These are phyloP conservation scores for Erpobdella octoculata DNA, from an alignment of 2,888 invertebrate species.

Conservation along the genomic window DNA sequence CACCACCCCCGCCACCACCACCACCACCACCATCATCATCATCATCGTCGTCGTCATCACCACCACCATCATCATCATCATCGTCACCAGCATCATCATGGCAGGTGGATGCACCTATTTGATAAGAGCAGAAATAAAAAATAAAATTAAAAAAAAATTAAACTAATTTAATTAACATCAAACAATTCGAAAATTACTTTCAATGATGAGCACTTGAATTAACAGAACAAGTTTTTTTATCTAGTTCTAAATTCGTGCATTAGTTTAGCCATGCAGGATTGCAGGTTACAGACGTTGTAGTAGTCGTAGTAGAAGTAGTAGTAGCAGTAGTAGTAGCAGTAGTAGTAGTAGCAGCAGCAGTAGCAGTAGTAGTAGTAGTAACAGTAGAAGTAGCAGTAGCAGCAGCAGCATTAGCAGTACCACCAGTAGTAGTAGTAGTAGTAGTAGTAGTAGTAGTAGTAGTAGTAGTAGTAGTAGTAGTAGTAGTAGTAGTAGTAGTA, in stretches of 20 bases:
- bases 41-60: not conserved
- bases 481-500: not conserved
- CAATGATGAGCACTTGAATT: no score
- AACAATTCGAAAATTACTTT: no score
- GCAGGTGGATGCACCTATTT: no score
- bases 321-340: not conserved
- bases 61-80: not conserved
- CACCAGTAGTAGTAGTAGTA: not conserved
- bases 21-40: conserved; percentile 3
- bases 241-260: no score
- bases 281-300: not conserved
- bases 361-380: not conserved
- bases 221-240: no score
- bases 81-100: no score
- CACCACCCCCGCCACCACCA: not conserved
- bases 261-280: no score
- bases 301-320: not conserved
- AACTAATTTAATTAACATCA: no score
- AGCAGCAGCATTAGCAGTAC: not conserved
- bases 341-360: not conserved
- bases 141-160: no score
- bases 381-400: not conserved
- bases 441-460: not conserved
- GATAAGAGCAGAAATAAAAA: no score
- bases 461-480: not conserved